Evolutionary conservation across 2,888 invertebrate genomes (phyloP), one percentile per base, ranked within the genome.

Genomic region (Thecophora atra): DNA sequence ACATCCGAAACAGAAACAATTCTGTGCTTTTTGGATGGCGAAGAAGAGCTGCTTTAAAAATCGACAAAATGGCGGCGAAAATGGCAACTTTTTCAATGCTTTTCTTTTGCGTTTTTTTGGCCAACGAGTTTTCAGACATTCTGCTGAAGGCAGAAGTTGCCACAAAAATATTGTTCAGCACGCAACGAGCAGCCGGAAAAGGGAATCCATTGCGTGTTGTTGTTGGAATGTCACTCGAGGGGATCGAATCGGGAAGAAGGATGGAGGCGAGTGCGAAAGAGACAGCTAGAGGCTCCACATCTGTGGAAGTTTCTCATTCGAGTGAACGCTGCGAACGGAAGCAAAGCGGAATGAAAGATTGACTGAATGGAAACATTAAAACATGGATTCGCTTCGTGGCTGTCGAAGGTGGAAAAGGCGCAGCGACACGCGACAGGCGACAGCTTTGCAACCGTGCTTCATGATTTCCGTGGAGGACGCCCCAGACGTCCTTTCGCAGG

Each of bases 161-260:
- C 70, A 63, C 70, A 70, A 47, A 70, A 70, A 70, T 63, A 37
- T 63, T 52, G 51, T 63, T 37, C 52, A 15, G 63, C 62, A 62
- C 26, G 64, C 64, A 64, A 44, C 11, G 28, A 52, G 62, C 51
- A 62, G 19, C 58, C 60, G 70, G 62, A 60, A 70, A 62, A 62
- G 51, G 70, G 70, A 70, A 30, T 51, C 66, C 66, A 28, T 66
- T 58, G 56, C 24, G 58, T 58, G 56, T 58, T 56, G 44, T 42
- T 58, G 24, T 17, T 30, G 24, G 51, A 13, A 24, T 66, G 19
- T 28, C n/a, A 56, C 11, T 11, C 4, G 24, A 56, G 56, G 19
- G 24, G 24, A 24, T 4, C 19, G 13, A 24, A 21, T n/a, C n/a
- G n/a, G n/a, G n/a, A 3, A 21, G 24, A 54, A 1, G 54, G 21